Base-by-base conservation (phyloP, 2,797 vertebrate species). In the Toxotes lorentzi region DNA sequence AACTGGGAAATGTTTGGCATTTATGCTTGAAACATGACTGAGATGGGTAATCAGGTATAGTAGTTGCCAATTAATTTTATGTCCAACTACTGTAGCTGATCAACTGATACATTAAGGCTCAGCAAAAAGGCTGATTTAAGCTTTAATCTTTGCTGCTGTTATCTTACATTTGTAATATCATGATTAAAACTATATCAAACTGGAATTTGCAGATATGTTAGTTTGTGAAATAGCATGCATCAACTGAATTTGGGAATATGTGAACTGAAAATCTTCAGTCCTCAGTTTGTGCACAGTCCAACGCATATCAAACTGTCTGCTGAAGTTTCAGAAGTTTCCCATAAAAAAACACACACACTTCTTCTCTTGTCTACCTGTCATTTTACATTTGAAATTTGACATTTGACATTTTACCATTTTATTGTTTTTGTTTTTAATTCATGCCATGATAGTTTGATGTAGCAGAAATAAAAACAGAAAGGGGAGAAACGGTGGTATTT, bases 401-500 rank as follows among this genome's bases (percentile, higher is more conserved):
- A 9, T 27, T 27, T 27, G 2, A 27, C 27, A 30, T 30, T 30
- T 30, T 30, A 30, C 27, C 27, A 30, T 14, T 14, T 43, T 17
- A 10, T 58, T 32, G 24, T 53, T 72, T 62, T 30, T 14, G 4
- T 43, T 70, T 23, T 48, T 23, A 10, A 62, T 48, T 48, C 4
- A 4, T 21, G 54, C 23, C 1, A 27, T 54, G 11, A 9, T 35
- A 13, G n/a, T 24, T 1, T n/a, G 12, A 45, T 1, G 1, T 23
- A 23, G 34, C 1, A 17, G 23, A 14, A 27, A n/a, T 30, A 45
- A 71, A 59, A 17, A 38, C 27, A 48, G 50, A 41, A 67, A 16
- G 54, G 9, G 40, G 41, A 62, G 40, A 68, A 64, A 62, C 1
- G 3, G 32, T 58, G 70, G 17, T 16, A 1, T 57, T 62, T 78